phyloP scores from a whole-genome alignment of 2,113 vertebrate genomes.

The Sus scrofa region T2T-Sscrofa CM000825.6:62333001-62333500 shows the following conservation, averaged over 20 bases:
- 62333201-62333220: not conserved
- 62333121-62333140: conserved; percentile 78
- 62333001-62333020: not conserved
- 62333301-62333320: not conserved
- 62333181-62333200: conserved; percentile 84
- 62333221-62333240: not conserved
- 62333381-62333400: not conserved
- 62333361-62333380: not conserved
- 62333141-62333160: conserved; percentile 75
- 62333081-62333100: conserved; percentile 71
- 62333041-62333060: conserved; percentile 43
- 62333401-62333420: not conserved
- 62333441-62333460: not conserved
- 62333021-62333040: conserved; percentile 39
- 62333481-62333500: not conserved
- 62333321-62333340: conserved; percentile 9
- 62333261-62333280: not conserved
- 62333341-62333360: not conserved
- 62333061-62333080: conserved; percentile 65
- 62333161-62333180: conserved; percentile 82
- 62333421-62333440: not conserved
- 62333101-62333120: conserved; percentile 77
- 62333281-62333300: not conserved
- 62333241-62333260: conserved; percentile 42
- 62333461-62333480: not conserved